Evolutionary conservation across 2,888 invertebrate species (phyloP), one percentile per base, ranked within the genome.

Genomic region (Lasioglossum pauxillum): DNA sequence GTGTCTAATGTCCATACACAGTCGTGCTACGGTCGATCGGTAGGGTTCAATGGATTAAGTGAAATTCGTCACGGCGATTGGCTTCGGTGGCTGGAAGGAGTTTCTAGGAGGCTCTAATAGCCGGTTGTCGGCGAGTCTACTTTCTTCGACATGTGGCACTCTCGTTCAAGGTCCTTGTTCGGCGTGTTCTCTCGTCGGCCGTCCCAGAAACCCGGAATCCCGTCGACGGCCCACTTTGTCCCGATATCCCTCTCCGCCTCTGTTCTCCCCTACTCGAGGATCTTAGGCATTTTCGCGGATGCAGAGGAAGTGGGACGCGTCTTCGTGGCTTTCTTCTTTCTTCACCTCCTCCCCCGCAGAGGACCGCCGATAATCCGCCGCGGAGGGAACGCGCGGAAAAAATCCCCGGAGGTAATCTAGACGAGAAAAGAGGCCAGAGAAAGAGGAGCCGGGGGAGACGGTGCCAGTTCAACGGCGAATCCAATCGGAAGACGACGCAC

Each of bases 191-290:
- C 89, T 75, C 82, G 75, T 75, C 78, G 80, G 82, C 72, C 90
- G 94, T 93, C 91, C 95, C 92, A 95, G 91, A 95, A 95, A 95
- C 92, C 93, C 93, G 92, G 93, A 95, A 94, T 93, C 90, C 89
- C 85, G 73, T 5, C 80, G 67, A 23, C 75, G 80, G 49, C 87
- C 86, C 89, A 91, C 88, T 86, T 92, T 73, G 41, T 57, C 72
- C 41, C 44, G 23, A 53, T 38, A 3, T 80, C 73, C 78, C 76
- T 71, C 82, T 75, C 38, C 79, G 41, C 35, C n/a, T 44, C 72
- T 41, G 35, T 4, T 31, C 64, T 8, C 31, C 49, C 46, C 46
- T 35, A 35, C 38, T 2, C 64, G 69, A 53, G 72, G 64, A 64
- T 31, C 35, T 5, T 10, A 2, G 57, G 31, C 82, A 64, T 90